Conservation (phyloP, 2,113 vertebrate species). For the Pangasianodon gigas region DNA sequence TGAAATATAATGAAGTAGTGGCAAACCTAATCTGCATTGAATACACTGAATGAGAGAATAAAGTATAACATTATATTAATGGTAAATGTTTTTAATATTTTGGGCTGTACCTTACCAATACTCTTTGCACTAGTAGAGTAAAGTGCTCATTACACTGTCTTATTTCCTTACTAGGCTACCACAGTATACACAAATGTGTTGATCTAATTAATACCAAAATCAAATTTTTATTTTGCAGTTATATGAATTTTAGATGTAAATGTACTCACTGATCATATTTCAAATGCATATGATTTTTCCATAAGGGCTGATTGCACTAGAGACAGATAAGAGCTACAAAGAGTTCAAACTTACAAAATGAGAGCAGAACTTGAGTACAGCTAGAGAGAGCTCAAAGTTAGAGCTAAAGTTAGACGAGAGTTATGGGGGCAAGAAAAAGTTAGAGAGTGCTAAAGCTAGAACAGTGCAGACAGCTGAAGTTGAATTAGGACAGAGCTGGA, state of each 20-base stretch:
- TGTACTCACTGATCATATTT: not conserved
- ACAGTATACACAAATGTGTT: not conserved
- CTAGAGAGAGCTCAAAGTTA: not conserved
- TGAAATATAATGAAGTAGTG: not conserved
- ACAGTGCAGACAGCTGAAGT: not conserved
- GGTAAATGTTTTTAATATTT: not conserved
- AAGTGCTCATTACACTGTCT: not conserved
- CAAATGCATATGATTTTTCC: not conserved
- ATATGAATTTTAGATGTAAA: not conserved
- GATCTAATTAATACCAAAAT: not conserved
- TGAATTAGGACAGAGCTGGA: conserved; percentile 2
- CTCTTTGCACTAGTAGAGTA: not conserved
- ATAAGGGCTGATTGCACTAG: not conserved
- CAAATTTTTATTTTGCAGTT: not conserved
- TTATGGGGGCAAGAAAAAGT: not conserved
- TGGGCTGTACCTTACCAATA: not conserved
- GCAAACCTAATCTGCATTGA: not conserved
- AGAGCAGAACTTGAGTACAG: not conserved
- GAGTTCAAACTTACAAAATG: not conserved
- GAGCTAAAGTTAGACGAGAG: not conserved
- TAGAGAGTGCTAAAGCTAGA: not conserved
- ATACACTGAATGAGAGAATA: not conserved
- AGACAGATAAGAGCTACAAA: not conserved
- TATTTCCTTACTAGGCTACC: not conserved
- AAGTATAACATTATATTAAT: not conserved